These are phyloP conservation scores for Pelagia noctiluca DNA, from an alignment of 30 jellyfish, hydroid and myxozoan species.

Conservation along the genomic window DNA sequence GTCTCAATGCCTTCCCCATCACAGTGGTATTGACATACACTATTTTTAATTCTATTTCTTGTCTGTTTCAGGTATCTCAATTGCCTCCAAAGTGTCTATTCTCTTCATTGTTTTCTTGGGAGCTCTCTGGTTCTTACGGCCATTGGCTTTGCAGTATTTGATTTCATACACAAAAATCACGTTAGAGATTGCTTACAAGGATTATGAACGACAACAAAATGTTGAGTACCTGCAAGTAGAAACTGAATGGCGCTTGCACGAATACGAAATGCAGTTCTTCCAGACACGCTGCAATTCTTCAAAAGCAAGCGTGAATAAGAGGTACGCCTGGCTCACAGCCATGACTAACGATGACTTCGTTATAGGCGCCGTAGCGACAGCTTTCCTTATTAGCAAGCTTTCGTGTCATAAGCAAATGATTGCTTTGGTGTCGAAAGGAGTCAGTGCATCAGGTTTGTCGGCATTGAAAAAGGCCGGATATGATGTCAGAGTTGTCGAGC, in stretches of 20 bases:
- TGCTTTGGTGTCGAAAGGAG: constrained; percentile 90
- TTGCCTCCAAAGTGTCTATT: no score
- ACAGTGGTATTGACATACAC: no score
- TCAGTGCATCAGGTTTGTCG: constrained; percentile 62
- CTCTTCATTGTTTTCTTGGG: no score
- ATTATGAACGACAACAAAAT: constrained; percentile 58
- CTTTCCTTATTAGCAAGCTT: constrained; percentile 68
- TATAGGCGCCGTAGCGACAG: constrained; percentile 88
- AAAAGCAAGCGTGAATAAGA: constrained; percentile 7
- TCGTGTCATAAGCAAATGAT: constrained; percentile 93
- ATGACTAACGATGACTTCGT: constrained; percentile 97
- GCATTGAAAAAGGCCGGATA: constrained; percentile 89
- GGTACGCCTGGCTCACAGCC: constrained; percentile 92
- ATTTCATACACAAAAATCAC: constrained; percentile 56
- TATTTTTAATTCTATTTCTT: no score
- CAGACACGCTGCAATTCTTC: constrained; percentile 55
- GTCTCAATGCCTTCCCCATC: no score
- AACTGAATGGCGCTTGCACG: constrained; percentile 86
- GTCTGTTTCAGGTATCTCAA: no score
- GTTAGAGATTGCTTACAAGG: constrained; percentile 62
- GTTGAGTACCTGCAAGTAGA: constrained; percentile 67
- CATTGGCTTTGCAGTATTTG: constrained; percentile 65
- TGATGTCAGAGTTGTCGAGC: constrained; percentile 91
- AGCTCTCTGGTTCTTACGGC: constrained; percentile 10
- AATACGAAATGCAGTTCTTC: constrained; percentile 80